Percentiles rank a stretch among this genome's conserved stretches.
phyloP scores from a whole-genome alignment of 2,797 vertebrate species.

The Linurgus olivaceus region DNA sequence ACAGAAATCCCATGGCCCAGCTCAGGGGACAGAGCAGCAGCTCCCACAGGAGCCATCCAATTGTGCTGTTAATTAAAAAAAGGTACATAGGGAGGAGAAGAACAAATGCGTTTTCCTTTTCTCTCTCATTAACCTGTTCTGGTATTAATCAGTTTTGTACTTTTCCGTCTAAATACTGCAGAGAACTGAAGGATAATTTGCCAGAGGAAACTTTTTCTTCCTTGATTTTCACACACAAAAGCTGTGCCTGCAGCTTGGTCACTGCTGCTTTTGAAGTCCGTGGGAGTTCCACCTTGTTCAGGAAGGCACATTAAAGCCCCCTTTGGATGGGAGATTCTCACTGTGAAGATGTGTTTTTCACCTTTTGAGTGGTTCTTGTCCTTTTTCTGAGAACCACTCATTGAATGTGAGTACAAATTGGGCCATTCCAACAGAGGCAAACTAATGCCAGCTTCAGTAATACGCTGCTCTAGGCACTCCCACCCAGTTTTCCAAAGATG shows the following conservation, averaged over 20 bases:
- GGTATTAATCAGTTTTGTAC: not conserved
- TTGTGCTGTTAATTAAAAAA: not conserved
- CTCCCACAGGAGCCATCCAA: not conserved
- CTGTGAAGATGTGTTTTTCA: not conserved
- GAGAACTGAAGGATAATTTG: not conserved
- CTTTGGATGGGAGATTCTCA: not conserved
- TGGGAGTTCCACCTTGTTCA: not conserved
- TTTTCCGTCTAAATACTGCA: not conserved
- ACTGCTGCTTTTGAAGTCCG: not conserved
- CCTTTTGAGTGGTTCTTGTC: not conserved
- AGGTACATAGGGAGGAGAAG: fast-evolving
- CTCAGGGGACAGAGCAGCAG: not conserved
- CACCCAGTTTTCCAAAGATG: not conserved
- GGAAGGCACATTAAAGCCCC: not conserved
- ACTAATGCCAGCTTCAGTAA: not conserved
- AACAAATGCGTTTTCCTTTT: not conserved
- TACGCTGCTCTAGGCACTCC: not conserved
- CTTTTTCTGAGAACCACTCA: not conserved
- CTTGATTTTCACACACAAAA: not conserved
- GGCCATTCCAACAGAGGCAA: not conserved
- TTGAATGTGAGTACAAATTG: not conserved
- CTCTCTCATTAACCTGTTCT: not conserved
- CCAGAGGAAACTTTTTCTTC: not conserved
- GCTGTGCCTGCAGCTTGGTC: not conserved
- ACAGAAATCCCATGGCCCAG: not conserved